Evolutionary conservation across 2,888 invertebrate genomes (phyloP).

Genomic region (Rhaphigaster nebulosa): DNA sequence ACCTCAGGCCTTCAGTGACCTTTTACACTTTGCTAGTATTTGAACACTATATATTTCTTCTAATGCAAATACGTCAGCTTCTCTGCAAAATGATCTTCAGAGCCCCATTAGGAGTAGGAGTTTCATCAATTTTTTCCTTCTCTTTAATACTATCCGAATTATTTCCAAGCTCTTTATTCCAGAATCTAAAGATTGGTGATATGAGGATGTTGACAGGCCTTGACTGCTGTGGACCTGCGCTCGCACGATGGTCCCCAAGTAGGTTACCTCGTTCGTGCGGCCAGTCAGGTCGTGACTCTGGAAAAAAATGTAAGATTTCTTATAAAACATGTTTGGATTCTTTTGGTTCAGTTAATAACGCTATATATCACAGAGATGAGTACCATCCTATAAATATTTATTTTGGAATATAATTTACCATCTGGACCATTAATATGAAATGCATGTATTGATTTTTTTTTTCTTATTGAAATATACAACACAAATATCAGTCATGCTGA

Average conservation of each 20-base stretch:
- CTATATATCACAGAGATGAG: not conserved
- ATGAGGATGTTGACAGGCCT: constrained; percentile 4
- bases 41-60: not conserved
- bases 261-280: constrained; percentile 27
- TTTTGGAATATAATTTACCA: not conserved
- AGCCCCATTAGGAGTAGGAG: not conserved
- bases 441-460: not conserved
- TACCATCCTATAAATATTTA: not conserved
- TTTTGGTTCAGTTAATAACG: not conserved
- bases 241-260: not conserved
- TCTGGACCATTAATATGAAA: not conserved
- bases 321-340: constrained; percentile 15
- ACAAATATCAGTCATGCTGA: no score
- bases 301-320: constrained; percentile 22
- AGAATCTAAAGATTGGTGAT: not conserved
- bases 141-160: not conserved
- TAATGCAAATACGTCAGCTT: not conserved
- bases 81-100: not conserved
- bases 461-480: no score
- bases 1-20: not conserved
- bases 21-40: not conserved
- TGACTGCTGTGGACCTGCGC: not conserved
- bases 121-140: not conserved
- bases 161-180: not conserved
- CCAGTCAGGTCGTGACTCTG: not conserved